A percentile compares a stretch with the other conserved stretches of the same genome.
phyloP scores from a whole-genome alignment of 2,113 vertebrate species.

The Antidorcas marsupialis region DNA sequence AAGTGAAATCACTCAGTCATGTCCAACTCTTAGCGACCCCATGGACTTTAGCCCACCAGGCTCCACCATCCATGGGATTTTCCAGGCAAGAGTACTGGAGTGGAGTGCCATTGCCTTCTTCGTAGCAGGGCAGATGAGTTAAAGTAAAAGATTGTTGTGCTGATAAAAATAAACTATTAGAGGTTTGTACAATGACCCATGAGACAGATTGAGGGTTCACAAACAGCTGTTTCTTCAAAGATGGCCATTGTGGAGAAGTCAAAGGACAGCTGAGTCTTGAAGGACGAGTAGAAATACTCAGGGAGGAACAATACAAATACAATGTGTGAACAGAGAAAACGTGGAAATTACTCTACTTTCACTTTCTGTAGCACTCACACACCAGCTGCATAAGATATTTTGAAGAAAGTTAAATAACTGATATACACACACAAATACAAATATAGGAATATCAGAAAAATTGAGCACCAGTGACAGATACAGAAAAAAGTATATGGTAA shows the following conservation, averaged over 20 bases:
- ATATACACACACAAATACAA: neutral
- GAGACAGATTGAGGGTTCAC: neutral
- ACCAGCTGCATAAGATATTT: neutral
- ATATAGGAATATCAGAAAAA: neutral
- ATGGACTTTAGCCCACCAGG: no score
- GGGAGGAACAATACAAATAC: neutral
- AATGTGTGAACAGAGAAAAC: neutral
- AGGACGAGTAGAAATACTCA: neutral
- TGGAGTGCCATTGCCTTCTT: no score
- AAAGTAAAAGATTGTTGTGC: neutral
- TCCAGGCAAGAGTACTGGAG: no score
- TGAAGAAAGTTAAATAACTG: neutral
- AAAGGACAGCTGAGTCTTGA: no score
- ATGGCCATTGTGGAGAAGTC: neutral
- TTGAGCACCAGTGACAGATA: neutral
- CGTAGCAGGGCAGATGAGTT: neutral
- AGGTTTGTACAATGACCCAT: neutral
- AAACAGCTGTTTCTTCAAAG: neutral
- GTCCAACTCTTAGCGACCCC: no score
- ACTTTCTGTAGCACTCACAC: fast-evolving
- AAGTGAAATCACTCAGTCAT: no score
- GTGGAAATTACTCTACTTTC: neutral
- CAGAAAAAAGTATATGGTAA: neutral
- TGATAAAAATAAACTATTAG: neutral
- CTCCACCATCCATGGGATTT: no score